Conservation (phyloP, 2,888 invertebrate genomes). For the Amitus sp. region DNA sequence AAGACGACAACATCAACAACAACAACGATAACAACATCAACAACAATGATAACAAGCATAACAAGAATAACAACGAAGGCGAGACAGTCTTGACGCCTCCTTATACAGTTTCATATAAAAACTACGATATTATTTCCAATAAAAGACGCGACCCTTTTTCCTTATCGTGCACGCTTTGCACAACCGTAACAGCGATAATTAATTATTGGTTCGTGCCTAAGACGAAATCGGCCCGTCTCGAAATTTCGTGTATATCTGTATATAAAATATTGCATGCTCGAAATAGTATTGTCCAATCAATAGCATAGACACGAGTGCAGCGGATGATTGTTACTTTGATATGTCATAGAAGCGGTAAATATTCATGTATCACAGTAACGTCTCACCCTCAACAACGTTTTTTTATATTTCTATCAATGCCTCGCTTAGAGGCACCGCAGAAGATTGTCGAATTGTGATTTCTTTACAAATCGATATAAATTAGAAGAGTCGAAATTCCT, state of each 20-base stretch:
- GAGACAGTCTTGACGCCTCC: no score
- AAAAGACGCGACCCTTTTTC: no score
- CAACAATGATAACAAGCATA: constrained; percentile 18
- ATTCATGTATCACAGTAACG: constrained; percentile 56
- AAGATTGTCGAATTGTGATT: no score
- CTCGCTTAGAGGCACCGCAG: background rate
- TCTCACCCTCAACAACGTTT: constrained; percentile 52
- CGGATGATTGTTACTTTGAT: constrained; percentile 42
- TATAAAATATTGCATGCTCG: constrained; percentile 5
- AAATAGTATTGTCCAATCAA: constrained; percentile 1
- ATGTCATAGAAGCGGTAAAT: constrained; percentile 53
- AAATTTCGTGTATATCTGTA: constrained; percentile 1
- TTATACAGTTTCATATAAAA: constrained; percentile 24
- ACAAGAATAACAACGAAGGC: constrained; percentile 9
- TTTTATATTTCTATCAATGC: background rate
- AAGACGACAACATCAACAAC: constrained; percentile 1
- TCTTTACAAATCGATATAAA: no score
- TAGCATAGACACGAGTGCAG: background rate
- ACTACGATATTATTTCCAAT: constrained; percentile 21
- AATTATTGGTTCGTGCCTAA: no score
- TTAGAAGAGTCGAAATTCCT: no score
- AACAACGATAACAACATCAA: background rate
- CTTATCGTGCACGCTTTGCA: no score
- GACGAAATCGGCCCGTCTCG: background rate
- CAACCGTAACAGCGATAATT: no score